Percentiles rank a stretch among this genome's conserved stretches.
phyloP scores from a whole-genome alignment of 2,113 vertebrate genomes.

The Engraulis encrasicolus region DNA sequence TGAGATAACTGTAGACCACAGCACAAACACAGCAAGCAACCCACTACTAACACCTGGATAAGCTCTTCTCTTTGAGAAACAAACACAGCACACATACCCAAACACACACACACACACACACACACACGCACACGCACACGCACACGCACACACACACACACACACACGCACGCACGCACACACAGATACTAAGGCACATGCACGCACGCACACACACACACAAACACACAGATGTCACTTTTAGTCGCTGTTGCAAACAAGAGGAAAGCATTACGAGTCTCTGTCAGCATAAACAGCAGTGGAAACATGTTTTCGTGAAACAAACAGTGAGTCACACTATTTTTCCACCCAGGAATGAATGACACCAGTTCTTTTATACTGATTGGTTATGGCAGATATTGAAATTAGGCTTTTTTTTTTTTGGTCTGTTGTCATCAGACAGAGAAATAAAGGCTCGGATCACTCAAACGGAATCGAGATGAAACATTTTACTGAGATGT shows the following conservation, averaged over 20 bases:
- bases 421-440: not conserved
- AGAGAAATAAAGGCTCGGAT: not conserved
- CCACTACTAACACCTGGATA: constrained; percentile 59
- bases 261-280: not conserved
- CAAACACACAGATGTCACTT: not conserved
- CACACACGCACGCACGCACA: not conserved
- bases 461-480: not conserved
- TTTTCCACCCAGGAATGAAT: not conserved
- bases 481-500: not conserved
- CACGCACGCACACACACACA: not conserved
- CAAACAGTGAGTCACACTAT: not conserved
- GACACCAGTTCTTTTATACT: not conserved
- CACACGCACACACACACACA: constrained; percentile 7
- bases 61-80: constrained; percentile 54
- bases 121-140: not conserved
- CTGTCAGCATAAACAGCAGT: not conserved
- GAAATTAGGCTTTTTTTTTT: not conserved
- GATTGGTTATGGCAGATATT: not conserved
- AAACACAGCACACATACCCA: constrained; percentile 62
- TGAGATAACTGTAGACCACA: constrained; percentile 43
- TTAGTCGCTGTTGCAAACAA: not conserved
- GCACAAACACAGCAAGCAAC: constrained; percentile 44
- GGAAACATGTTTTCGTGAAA: not conserved
- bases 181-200: not conserved
- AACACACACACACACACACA: constrained; percentile 29